These are phyloP conservation scores for Mesocricetus auratus DNA, from an alignment of 2,113 vertebrate species.

Conservation along the genomic window DNA sequence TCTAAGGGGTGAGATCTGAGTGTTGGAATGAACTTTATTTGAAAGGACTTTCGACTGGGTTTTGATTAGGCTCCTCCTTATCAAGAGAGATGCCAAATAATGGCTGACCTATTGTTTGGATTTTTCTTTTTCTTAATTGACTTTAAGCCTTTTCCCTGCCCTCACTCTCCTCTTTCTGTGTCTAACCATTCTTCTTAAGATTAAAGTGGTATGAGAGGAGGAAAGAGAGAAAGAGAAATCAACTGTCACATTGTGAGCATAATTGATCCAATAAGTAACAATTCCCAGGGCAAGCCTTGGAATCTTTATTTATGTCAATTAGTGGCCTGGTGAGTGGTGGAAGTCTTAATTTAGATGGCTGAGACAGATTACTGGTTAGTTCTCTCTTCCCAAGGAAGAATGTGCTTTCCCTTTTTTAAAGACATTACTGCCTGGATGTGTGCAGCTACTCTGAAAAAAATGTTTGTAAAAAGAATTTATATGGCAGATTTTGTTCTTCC, in stretches of 20 bases:
- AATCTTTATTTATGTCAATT: conserved; percentile 72
- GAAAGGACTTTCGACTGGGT: conserved; percentile 82
- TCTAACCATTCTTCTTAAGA: conserved; percentile 65
- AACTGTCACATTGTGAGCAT: conserved; percentile 72
- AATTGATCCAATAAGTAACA: conserved; percentile 83
- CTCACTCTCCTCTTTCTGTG: conserved; percentile 29
- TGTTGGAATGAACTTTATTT: conserved; percentile 83
- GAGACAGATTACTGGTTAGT: not conserved
- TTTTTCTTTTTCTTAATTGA: conserved; percentile 19
- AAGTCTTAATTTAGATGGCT: conserved; percentile 54
- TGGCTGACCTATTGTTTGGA: conserved; percentile 68
- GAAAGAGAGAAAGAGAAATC: conserved; percentile 56
- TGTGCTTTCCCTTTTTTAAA: conserved; percentile 47
- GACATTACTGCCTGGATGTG: not conserved
- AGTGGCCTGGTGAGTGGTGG: conserved; percentile 70
- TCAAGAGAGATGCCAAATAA: conserved; percentile 76
- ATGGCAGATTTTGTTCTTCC: not conserved
- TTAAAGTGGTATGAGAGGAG: conserved; percentile 43
- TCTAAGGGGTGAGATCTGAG: conserved; percentile 80
- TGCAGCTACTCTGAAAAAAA: not conserved
- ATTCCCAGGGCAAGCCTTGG: conserved; percentile 77
- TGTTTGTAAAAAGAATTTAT: conserved; percentile 56
- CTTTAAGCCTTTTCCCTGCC: conserved; percentile 51
- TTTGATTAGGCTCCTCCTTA: conserved; percentile 83
- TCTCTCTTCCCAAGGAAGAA: conserved; percentile 1